These are phyloP conservation scores for Eueides isabella DNA, from an alignment of 1,140 invertebrate genomes.

Conservation along the genomic window DNA sequence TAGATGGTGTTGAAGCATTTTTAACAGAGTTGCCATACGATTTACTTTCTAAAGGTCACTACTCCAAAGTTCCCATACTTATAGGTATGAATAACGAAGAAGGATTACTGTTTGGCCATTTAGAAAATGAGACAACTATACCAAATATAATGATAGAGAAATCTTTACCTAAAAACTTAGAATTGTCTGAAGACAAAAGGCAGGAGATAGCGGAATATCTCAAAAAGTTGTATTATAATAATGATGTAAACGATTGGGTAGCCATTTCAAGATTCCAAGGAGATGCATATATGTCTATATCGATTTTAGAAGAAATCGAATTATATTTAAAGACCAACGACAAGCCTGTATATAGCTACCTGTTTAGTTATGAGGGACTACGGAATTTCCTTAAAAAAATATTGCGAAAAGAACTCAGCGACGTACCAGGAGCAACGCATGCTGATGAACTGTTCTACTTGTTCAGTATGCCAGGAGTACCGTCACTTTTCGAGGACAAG, in stretches of 20 bases:
- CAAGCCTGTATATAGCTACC: constrained; percentile 61
- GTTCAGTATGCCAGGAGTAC: constrained; percentile 52
- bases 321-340: constrained; percentile 52
- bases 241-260: constrained; percentile 38
- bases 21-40: constrained; percentile 57
- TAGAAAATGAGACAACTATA: constrained; percentile 56
- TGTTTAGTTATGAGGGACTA: constrained; percentile 59
- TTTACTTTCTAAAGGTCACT: constrained; percentile 52
- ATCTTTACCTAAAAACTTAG: constrained; percentile 57
- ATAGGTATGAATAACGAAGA: constrained; percentile 61
- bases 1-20: constrained; percentile 65
- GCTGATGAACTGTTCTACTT: constrained; percentile 74
- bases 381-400: constrained; percentile 53
- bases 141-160: constrained; percentile 50
- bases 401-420: constrained; percentile 24
- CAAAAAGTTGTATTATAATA: constrained; percentile 50
- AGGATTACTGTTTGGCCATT: constrained; percentile 53
- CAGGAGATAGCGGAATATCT: constrained; percentile 42
- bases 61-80: constrained; percentile 67
- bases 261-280: constrained; percentile 54
- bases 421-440: constrained; percentile 59
- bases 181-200: constrained; percentile 46
- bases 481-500: constrained; percentile 50
- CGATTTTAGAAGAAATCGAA: constrained; percentile 56
- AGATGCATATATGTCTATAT: constrained; percentile 55